phyloP scores from a whole-genome alignment of 1,140 invertebrate species.

The Formica selysi region DNA sequence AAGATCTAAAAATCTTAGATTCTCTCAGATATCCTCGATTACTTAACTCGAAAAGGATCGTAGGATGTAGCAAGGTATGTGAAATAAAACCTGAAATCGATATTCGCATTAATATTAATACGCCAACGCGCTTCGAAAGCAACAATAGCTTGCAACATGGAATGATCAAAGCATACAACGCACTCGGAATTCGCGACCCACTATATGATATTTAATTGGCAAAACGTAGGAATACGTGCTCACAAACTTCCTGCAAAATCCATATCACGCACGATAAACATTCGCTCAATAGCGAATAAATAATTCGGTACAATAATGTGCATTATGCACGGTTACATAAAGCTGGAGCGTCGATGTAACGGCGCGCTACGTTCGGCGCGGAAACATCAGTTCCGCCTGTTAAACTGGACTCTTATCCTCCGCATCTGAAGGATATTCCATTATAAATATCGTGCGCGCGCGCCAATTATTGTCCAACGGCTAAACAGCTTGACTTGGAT shows the following conservation, averaged over 20 bases:
- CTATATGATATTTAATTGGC: conserved; percentile 39
- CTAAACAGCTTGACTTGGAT: conserved; percentile 19
- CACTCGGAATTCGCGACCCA: conserved; percentile 11
- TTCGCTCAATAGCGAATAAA: conserved; percentile 47
- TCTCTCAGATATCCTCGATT: neutral
- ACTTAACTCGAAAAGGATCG: neutral
- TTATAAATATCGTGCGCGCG: conserved; percentile 51
- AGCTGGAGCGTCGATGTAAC: conserved; percentile 34
- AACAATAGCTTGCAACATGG: conserved; percentile 6
- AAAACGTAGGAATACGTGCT: conserved; percentile 8
- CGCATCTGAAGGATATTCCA: conserved; percentile 42
- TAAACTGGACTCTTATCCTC: conserved; percentile 56
- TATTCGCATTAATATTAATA: conserved; percentile 28
- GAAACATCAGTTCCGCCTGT: conserved; percentile 61
- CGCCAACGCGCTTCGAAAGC: conserved; percentile 13
- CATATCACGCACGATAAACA: conserved; percentile 31
- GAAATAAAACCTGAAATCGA: conserved; percentile 29
- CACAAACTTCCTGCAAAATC: conserved; percentile 41
- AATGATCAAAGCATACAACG: neutral
- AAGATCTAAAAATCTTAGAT: neutral
- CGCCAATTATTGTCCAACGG: conserved; percentile 46
- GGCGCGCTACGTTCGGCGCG: conserved; percentile 22
- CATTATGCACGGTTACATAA: conserved; percentile 44
- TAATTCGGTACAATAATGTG: conserved; percentile 47
- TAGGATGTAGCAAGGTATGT: neutral